Base-by-base conservation (phyloP, 2,113 vertebrate genomes). In the Petaurus breviceps region DNA sequence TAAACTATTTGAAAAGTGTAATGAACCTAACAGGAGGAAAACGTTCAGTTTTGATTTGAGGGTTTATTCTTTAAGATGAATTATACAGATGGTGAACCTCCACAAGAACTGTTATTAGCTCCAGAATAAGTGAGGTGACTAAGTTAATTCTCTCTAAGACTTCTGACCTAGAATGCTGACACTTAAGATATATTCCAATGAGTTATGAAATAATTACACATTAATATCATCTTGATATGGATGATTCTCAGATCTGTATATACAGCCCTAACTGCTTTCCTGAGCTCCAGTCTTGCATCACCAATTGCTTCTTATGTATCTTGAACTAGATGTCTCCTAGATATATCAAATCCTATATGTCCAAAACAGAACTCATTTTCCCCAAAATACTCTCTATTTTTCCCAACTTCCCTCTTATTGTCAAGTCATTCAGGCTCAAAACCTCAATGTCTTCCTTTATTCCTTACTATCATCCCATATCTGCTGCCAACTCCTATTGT, bases 1-100 rank as follows among this genome's bases (percentile, higher is more conserved):
- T 96, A 90, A 98, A 96, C 89, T 90, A 51, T 95, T 97, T 97
- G 92, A 95, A 96, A 97, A 97, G 8, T 97, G 96, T 97, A 98
- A 96, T 93, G 96, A 89, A 31, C 22, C 26, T 89, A 90, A 46
- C 55, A 51, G 97, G 94, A 90, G 51, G 97, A 95, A 26, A 96
- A 94, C 97, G 96, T 8, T 47, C 46, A 91, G 61, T 37, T 68
- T 26, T 7, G 53, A 6, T 54, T 54, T 54, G 31, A 3, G 26
- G 11, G 61, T 0, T 94, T 94, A 84, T 8, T 93, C 90, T 31
- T 92, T 94, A 93, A 92, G 96, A 91, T 37, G 10, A 92, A 90
- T 84, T 61, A 90, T 91, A 92, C 90, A 93, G 95, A 94, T 28
- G 54, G 31, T 37, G 3, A 51, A 91, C 49, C 89, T 92, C 94